phyloP scores from a whole-genome alignment of 1,140 invertebrate species.

The Hyposmocoma kahamanoa region DNA sequence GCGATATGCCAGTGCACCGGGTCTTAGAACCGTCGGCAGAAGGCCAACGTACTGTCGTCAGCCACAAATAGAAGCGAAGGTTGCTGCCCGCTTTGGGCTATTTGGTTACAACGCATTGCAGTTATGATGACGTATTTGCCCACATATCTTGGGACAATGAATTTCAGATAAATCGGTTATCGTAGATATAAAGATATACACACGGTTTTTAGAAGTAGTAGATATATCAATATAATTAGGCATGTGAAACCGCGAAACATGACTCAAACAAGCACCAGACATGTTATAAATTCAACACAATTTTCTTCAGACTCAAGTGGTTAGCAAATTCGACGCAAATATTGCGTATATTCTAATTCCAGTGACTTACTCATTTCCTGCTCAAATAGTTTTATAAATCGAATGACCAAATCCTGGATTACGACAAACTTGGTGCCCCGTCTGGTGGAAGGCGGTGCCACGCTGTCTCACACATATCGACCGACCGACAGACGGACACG shows the following conservation, averaged over 20 bases:
- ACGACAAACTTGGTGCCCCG: conserved; percentile 46
- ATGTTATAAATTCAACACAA: too few relatives aligned
- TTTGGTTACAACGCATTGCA: conserved; percentile 24
- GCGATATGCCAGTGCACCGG: conserved; percentile 29
- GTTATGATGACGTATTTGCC: not conserved
- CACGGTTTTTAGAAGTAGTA: too few relatives aligned
- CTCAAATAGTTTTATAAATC: conserved; percentile 18
- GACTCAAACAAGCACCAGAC: too few relatives aligned
- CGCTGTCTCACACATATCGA: conserved; percentile 62
- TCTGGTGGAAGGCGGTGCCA: conserved; percentile 61
- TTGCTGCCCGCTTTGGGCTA: conserved; percentile 53
- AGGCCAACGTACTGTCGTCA: conserved; percentile 56
- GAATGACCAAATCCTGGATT: conserved; percentile 53
- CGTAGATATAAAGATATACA: too few relatives aligned
- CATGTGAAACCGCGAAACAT: too few relatives aligned
- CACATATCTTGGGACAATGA: too few relatives aligned
- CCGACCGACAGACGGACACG: conserved; percentile 51
- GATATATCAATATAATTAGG: too few relatives aligned
- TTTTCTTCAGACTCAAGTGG: too few relatives aligned
- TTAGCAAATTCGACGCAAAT: too few relatives aligned
- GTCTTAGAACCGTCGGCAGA: conserved; percentile 43
- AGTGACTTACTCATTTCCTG: conserved; percentile 11
- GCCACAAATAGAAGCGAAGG: conserved; percentile 60
- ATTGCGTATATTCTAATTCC: conserved; percentile 13
- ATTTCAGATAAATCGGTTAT: too few relatives aligned